Conservation (phyloP, 2,797 vertebrate genomes). For the Cuniculus paca region DNA sequence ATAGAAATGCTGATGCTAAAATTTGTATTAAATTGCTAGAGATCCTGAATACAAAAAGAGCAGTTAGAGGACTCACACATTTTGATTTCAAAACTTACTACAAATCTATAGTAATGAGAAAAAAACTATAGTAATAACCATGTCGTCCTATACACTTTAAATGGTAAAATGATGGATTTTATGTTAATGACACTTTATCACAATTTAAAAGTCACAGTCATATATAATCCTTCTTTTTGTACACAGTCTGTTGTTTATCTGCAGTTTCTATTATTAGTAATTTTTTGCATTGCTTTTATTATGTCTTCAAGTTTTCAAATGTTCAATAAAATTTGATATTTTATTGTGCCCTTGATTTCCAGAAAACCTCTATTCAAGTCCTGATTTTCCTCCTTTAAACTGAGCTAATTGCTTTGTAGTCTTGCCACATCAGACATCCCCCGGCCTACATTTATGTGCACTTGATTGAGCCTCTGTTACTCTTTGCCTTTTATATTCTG, state of each 20-base stretch:
- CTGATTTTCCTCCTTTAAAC: not conserved
- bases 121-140: not conserved
- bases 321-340: not conserved
- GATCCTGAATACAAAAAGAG: not conserved
- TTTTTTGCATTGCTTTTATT: not conserved
- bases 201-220: not conserved
- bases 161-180: not conserved
- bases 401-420: not conserved
- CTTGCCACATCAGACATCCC: not conserved
- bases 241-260: not conserved
- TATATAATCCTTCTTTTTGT: not conserved
- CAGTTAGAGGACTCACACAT: not conserved
- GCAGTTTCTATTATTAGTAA: not conserved
- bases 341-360: not conserved
- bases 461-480: not conserved
- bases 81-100: not conserved
- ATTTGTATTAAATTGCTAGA: not conserved
- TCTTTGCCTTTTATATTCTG: not conserved
- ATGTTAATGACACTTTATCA: not conserved
- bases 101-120: not conserved
- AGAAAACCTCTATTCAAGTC: not conserved
- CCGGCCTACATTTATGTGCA: not conserved
- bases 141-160: not conserved
- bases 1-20: not conserved
- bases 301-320: not conserved